phyloP scores from a whole-genome alignment of 2,888 invertebrate genomes.

The Philereme vetulata region DNA sequence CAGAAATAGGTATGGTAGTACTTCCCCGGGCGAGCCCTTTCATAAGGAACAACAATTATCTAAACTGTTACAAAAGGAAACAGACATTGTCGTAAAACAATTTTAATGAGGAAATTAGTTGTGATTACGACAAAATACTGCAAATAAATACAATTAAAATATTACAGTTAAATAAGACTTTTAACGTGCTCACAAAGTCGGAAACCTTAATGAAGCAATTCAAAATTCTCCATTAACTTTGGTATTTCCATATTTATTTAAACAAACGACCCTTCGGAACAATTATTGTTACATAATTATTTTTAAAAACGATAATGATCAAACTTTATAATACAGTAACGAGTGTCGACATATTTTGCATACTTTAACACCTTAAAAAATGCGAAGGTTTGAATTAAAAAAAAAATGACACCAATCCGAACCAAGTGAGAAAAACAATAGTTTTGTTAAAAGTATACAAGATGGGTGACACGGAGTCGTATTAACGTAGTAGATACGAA shows the following conservation, averaged over 20 bases:
- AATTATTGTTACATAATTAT: slow-evolving; percentile 38
- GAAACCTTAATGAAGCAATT: slow-evolving; percentile 32
- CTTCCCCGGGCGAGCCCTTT: no score
- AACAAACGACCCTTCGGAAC: slow-evolving; percentile 25
- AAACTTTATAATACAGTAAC: slow-evolving; percentile 45
- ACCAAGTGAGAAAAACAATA: background rate
- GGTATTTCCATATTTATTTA: slow-evolving; percentile 31
- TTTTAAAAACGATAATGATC: slow-evolving; percentile 49
- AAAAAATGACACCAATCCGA: slow-evolving; percentile 50
- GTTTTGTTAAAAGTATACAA: background rate
- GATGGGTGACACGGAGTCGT: no score
- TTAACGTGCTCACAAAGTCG: background rate
- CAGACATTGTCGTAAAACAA: no score
- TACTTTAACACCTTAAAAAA: slow-evolving; percentile 64
- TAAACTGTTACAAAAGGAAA: no score
- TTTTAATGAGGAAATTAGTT: no score
- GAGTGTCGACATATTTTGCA: slow-evolving; percentile 52
- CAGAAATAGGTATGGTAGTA: no score
- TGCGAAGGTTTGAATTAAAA: slow-evolving; percentile 55
- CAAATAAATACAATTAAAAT: no score
- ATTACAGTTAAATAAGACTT: no score
- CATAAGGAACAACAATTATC: no score
- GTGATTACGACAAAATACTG: no score
- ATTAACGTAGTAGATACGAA: no score
- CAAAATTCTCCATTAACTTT: slow-evolving; percentile 17